phyloP scores from a whole-genome alignment of 2,888 invertebrate genomes.

The Clusia tigrina region DNA sequence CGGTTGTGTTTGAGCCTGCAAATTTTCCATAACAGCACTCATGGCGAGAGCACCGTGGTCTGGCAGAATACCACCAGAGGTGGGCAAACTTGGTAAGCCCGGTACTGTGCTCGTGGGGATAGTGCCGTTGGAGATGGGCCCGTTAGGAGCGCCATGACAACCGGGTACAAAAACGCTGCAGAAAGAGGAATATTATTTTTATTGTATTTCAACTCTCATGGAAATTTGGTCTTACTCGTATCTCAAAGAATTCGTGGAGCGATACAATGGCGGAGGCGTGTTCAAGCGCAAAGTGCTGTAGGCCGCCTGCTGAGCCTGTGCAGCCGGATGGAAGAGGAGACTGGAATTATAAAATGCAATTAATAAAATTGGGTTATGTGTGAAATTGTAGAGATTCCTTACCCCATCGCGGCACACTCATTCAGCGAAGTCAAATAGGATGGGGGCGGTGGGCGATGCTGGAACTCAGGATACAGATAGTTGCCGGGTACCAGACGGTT shows the following conservation, averaged over 20 bases:
- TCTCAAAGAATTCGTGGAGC: constrained; percentile 84
- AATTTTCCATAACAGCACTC: constrained; percentile 39
- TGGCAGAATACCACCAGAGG: constrained; percentile 34
- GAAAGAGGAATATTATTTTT: neutral
- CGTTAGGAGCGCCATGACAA: constrained; percentile 11
- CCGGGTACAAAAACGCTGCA: constrained; percentile 40
- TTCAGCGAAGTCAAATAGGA: constrained; percentile 96
- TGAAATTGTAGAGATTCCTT: constrained; percentile 26
- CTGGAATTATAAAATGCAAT: constrained; percentile 66
- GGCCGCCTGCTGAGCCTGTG: constrained; percentile 64
- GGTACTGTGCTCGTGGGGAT: constrained; percentile 17
- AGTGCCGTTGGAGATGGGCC: constrained; percentile 26
- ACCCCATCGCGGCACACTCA: constrained; percentile 86
- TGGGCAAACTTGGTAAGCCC: constrained; percentile 4
- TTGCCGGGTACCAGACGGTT: constrained; percentile 82
- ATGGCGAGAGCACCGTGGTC: constrained; percentile 37
- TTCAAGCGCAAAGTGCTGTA: constrained; percentile 50
- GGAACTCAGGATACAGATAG: constrained; percentile 94
- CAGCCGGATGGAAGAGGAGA: constrained; percentile 73
- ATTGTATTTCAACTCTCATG: neutral
- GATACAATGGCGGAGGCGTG: constrained; percentile 91
- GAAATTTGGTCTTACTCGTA: constrained; percentile 54
- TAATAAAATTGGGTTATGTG: constrained; percentile 9
- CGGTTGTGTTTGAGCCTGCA: constrained; percentile 34
- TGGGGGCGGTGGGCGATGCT: constrained; percentile 93